phyloP scores from a whole-genome alignment of 2,888 invertebrate genomes.

The Lysandra bellargus region DNA sequence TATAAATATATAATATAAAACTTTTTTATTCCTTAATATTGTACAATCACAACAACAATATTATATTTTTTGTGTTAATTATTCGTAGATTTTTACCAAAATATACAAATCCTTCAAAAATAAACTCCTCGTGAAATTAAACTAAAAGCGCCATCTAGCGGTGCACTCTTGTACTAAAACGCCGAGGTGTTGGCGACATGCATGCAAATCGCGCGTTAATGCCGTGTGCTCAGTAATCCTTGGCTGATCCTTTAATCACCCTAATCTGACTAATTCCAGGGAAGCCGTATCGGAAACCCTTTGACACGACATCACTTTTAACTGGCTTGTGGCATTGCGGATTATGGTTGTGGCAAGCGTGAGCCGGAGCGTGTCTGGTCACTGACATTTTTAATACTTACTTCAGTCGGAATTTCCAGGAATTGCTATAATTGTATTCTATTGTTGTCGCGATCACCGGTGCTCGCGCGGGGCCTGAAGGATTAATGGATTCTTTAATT shows the following conservation, averaged over 20 bases:
- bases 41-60: too few relatives aligned
- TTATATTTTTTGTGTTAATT: too few relatives aligned
- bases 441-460: too few relatives aligned
- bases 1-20: too few relatives aligned
- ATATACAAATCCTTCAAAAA: too few relatives aligned
- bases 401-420: too few relatives aligned
- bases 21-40: too few relatives aligned
- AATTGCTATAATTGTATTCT: too few relatives aligned
- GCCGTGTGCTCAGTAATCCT: neutral
- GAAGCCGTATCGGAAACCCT: slow-evolving; percentile 13
- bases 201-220: slow-evolving; percentile 2
- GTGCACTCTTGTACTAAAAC: neutral
- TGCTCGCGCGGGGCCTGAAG: too few relatives aligned
- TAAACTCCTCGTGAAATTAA: neutral
- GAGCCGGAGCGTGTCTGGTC: neutral
- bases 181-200: neutral
- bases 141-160: neutral
- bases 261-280: neutral
- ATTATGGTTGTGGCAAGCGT: slow-evolving; percentile 10
- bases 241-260: neutral
- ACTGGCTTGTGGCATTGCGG: slow-evolving; percentile 1
- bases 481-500: neutral
- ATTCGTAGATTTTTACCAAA: too few relatives aligned
- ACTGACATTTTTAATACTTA: neutral
- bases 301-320: slow-evolving; percentile 22